Evolutionary conservation across 2,888 invertebrate species (phyloP).

Genomic region (Tenthredo livida): DNA sequence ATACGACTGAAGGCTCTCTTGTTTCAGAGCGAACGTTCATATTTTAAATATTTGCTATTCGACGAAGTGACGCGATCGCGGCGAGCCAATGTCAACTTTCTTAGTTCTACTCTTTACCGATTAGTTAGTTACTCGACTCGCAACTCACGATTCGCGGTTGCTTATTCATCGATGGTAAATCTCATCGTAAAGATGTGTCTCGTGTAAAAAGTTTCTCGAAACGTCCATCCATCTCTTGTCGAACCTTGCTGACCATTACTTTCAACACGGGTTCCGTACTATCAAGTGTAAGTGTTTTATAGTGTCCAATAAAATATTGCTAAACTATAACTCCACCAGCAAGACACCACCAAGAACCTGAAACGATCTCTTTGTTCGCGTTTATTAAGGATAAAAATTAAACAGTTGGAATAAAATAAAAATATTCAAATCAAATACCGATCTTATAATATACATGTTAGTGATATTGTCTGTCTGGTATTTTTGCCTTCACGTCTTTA

Average conservation of each 20-base stretch:
- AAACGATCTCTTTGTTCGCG: conserved; percentile 9
- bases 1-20: conserved; percentile 36
- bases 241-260: conserved; percentile 40
- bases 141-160: background rate
- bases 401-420: background rate
- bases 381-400: background rate
- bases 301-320: background rate
- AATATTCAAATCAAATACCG: background rate
- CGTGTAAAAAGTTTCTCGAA: conserved; percentile 52
- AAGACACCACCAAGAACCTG: background rate
- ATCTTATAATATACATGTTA: background rate
- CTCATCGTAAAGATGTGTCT: conserved; percentile 30
- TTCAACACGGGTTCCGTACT: conserved; percentile 74
- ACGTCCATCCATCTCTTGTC: background rate
- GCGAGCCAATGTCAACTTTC: conserved; percentile 28
- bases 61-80: conserved; percentile 52
- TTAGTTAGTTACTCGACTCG: conserved; percentile 15
- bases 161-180: background rate
- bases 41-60: conserved; percentile 55
- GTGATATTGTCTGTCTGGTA: background rate
- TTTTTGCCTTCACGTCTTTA: background rate
- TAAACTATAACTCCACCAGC: background rate
- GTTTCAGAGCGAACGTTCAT: conserved; percentile 26
- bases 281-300: conserved; percentile 70
- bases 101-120: conserved; percentile 23